phyloP scores from a whole-genome alignment of 2,113 vertebrate genomes.

The Nyctibius bracteatus region DNA sequence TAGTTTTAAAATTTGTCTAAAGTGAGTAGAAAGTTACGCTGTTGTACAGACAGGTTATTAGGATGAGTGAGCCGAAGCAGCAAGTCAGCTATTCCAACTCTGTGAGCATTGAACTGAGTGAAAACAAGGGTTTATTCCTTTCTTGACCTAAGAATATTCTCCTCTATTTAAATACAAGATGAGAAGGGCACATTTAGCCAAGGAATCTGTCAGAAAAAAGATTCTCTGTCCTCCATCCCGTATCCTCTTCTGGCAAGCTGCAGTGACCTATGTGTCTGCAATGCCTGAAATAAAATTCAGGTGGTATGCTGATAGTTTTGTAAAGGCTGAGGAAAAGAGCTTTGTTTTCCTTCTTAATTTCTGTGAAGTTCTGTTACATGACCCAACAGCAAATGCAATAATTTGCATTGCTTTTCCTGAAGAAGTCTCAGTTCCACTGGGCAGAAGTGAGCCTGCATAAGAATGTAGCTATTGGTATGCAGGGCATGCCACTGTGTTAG shows the following conservation, averaged over 20 bases:
- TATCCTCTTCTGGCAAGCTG: not conserved
- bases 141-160: not conserved
- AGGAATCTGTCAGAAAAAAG: not conserved
- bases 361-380: not conserved
- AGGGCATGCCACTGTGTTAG: not conserved
- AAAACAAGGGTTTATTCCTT: not conserved
- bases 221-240: not conserved
- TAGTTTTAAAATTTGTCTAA: not conserved
- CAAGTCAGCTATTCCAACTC: not conserved
- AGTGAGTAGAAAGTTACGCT: not conserved
- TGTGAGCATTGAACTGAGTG: not conserved
- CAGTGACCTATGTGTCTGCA: not conserved
- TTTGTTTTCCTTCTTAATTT: not conserved
- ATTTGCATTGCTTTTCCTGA: constrained; percentile 4
- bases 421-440: not conserved
- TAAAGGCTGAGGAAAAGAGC: not conserved
- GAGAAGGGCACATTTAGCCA: not conserved
- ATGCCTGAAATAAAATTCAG: not conserved
- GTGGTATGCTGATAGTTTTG: not conserved
- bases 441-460: not conserved
- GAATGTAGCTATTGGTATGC: not conserved
- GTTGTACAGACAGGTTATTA: not conserved
- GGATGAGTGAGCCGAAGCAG: not conserved
- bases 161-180: not conserved
- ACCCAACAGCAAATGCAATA: not conserved